A percentile compares a stretch with the other conserved stretches of the same genome.
Evolutionary conservation across 1,140 invertebrate genomes (phyloP).

Genomic region (Pseudobourletiella spinata): DNA sequence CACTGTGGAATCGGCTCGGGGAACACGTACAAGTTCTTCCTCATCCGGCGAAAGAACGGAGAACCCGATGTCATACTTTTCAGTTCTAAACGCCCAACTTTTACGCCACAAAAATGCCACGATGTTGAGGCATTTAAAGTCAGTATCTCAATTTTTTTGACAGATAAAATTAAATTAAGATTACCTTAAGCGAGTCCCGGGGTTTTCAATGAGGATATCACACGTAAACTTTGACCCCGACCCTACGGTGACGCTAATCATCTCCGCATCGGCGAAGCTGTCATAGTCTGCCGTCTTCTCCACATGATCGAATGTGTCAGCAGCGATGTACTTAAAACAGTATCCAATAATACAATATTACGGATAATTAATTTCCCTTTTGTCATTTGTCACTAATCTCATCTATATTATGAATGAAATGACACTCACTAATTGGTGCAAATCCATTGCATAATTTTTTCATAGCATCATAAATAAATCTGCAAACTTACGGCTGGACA

Average conservation of each 20-base stretch:
- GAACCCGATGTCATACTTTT: conserved; percentile 81
- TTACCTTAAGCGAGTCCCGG: neutral
- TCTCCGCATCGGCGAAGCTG: neutral
- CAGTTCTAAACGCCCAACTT: conserved; percentile 81
- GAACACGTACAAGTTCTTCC: conserved; percentile 50
- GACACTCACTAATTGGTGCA: neutral
- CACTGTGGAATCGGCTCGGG: conserved; percentile 62
- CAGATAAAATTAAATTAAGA: neutral
- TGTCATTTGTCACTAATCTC: neutral
- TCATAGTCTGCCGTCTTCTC: neutral
- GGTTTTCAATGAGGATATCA: neutral
- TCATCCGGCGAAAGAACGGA: conserved; percentile 57
- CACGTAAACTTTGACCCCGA: conserved; percentile 6
- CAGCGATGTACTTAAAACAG: neutral
- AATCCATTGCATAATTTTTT: too few relatives aligned
- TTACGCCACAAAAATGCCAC: conserved; percentile 32
- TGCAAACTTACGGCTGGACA: conserved; percentile 13
- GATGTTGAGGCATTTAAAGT: neutral
- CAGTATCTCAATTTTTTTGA: neutral
- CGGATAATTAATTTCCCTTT: neutral
- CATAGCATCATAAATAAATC: too few relatives aligned
- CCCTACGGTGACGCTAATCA: neutral
- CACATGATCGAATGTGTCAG: neutral
- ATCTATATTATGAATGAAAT: neutral
- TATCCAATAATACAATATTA: neutral